Evolutionary conservation across 2,888 invertebrate species (phyloP).

Genomic region (Dioctria rufipes): DNA sequence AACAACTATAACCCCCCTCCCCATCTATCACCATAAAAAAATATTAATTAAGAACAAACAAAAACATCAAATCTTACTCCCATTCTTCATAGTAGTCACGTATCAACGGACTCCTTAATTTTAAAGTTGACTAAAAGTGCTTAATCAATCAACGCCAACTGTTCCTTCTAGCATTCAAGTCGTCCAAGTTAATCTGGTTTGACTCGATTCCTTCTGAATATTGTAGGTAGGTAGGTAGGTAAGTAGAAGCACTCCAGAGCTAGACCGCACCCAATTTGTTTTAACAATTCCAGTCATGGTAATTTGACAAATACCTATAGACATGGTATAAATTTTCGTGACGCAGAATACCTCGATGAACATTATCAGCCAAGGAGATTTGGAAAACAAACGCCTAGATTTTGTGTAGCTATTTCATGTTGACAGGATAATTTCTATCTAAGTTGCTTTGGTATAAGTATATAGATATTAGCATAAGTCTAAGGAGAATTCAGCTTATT

Average conservation of each 20-base stretch:
- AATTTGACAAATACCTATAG: slow-evolving; percentile 38
- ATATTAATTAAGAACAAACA: too few species aligned
- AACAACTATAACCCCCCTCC: too few species aligned
- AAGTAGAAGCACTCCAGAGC: neutral
- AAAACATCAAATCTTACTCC: too few species aligned
- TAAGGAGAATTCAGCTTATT: too few species aligned
- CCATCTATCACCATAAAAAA: too few species aligned
- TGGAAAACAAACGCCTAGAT: slow-evolving; percentile 10
- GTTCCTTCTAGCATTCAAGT: neutral
- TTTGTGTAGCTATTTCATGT: neutral
- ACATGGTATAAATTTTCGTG: slow-evolving; percentile 33
- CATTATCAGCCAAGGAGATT: neutral
- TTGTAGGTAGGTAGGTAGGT: too few species aligned
- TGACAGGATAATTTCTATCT: slow-evolving; percentile 17
- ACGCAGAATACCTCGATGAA: neutral
- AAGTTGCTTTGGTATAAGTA: too few species aligned
- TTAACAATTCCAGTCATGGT: slow-evolving; percentile 22
- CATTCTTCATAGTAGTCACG: neutral
- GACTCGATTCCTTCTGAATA: neutral
- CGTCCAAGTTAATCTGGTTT: slow-evolving; percentile 13
- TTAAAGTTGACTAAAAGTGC: slow-evolving; percentile 2
- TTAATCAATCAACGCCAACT: slow-evolving; percentile 30
- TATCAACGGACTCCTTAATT: slow-evolving; percentile 8
- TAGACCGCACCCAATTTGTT: slow-evolving; percentile 33
- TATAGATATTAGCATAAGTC: too few species aligned